Evolutionary conservation across 1,140 invertebrate species (phyloP).

Genomic region (Agrilus planipennis): DNA sequence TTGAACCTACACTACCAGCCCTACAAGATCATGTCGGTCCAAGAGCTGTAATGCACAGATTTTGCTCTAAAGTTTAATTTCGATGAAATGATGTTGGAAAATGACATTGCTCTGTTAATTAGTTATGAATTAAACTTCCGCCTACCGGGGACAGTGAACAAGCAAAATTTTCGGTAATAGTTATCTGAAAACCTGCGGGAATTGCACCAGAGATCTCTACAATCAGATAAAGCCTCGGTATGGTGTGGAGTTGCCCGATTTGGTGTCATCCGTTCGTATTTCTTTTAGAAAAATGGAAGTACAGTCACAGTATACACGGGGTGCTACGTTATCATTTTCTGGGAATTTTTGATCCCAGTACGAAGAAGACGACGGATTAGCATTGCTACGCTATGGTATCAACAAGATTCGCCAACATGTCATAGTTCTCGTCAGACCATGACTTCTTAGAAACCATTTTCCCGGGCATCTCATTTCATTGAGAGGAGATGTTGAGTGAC

Average conservation of each 20-base stretch:
- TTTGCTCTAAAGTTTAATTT: not conserved
- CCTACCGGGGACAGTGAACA: not conserved
- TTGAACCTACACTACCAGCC: constrained; percentile 2
- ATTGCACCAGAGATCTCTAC: not conserved
- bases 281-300: constrained; percentile 6
- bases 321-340: constrained; percentile 3
- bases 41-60: not conserved
- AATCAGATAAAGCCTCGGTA: not conserved
- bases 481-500: constrained; percentile 1
- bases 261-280: not conserved
- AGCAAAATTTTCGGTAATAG: not conserved
- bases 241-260: not conserved
- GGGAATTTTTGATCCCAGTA: constrained; percentile 12
- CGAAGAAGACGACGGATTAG: constrained; percentile 9
- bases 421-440: constrained; percentile 23
- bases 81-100: not conserved
- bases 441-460: constrained; percentile 10
- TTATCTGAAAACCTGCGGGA: not conserved
- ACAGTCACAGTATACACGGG: too few relatives aligned
- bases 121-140: not conserved
- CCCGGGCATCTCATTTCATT: constrained; percentile 4
- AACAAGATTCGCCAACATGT: too few relatives aligned
- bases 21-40: not conserved
- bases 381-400: constrained; percentile 19
- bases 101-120: not conserved